Conservation (phyloP, 2,797 vertebrate species). For the Sphenopsis melanotis region DNA sequence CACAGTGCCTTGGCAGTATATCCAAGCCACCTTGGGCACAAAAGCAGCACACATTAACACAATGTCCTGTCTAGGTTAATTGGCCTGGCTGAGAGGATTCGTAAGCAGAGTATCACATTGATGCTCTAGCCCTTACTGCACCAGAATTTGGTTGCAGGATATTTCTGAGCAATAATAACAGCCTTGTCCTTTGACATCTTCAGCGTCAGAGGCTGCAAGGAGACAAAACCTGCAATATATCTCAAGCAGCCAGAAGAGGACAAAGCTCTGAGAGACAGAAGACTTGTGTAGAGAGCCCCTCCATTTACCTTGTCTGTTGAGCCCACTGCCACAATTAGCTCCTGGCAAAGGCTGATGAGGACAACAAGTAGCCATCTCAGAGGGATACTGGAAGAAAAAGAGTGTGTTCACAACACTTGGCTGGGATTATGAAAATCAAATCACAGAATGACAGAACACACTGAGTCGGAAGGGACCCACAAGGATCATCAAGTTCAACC, state of each 20-base stretch:
- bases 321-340: not conserved
- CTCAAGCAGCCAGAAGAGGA: not conserved
- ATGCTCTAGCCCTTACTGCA: not conserved
- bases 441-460: not conserved
- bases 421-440: not conserved
- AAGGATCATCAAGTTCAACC: fast-evolving
- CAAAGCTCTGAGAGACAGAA: not conserved
- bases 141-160: not conserved
- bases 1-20: not conserved
- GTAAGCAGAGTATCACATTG: fast-evolving
- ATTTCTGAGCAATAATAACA: not conserved
- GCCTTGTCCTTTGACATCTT: not conserved
- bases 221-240: not conserved
- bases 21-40: not conserved
- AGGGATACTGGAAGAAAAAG: not conserved
- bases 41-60: not conserved
- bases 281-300: not conserved
- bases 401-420: not conserved
- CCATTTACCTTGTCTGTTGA: not conserved
- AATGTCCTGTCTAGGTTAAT: not conserved
- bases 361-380: not conserved
- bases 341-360: not conserved
- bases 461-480: not conserved
- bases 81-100: fast-evolving
- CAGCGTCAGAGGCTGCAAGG: not conserved